A percentile compares a stretch with the other conserved stretches of the same genome.
These are phyloP conservation scores for Notarius lentiginosus DNA, from an alignment of 2,113 vertebrate genomes.

Conservation along the genomic window DNA sequence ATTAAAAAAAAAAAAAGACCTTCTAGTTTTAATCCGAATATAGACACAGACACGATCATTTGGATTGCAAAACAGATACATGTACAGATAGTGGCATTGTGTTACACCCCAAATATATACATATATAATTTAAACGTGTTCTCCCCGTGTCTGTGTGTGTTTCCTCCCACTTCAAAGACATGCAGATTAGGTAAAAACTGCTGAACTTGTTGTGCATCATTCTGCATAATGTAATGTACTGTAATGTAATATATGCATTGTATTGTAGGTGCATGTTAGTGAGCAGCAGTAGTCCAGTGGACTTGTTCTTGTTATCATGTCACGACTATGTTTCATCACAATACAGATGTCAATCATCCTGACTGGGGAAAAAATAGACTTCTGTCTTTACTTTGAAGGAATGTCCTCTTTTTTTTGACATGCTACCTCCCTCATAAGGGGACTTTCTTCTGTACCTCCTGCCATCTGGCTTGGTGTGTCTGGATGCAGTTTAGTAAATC, in stretches of 20 bases:
- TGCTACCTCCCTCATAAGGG: background rate
- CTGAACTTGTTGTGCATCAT: too few relatives aligned
- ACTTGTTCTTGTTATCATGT: background rate
- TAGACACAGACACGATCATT: background rate
- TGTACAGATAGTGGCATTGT: background rate
- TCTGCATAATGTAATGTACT: too few relatives aligned
- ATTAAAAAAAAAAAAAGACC: too few relatives aligned
- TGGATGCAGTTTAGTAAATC: background rate
- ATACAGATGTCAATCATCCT: background rate
- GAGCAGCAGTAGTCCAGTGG: background rate
- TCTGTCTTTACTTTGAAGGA: background rate
- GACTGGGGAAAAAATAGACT: background rate
- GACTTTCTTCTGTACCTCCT: background rate
- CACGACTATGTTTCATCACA: background rate
- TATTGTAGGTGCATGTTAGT: background rate
- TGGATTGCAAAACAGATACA: too few relatives aligned
- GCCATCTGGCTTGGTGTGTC: background rate
- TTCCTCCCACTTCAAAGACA: too few relatives aligned
- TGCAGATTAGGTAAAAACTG: too few relatives aligned
- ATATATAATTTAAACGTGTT: too few relatives aligned
- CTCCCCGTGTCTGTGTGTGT: too few relatives aligned
- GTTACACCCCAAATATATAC: background rate
- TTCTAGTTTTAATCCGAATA: background rate
- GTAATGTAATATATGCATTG: background rate
- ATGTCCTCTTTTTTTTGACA: background rate